Evolutionary conservation across 2,888 invertebrate species (phyloP).

Genomic region (Callyntrura guangdongensis): DNA sequence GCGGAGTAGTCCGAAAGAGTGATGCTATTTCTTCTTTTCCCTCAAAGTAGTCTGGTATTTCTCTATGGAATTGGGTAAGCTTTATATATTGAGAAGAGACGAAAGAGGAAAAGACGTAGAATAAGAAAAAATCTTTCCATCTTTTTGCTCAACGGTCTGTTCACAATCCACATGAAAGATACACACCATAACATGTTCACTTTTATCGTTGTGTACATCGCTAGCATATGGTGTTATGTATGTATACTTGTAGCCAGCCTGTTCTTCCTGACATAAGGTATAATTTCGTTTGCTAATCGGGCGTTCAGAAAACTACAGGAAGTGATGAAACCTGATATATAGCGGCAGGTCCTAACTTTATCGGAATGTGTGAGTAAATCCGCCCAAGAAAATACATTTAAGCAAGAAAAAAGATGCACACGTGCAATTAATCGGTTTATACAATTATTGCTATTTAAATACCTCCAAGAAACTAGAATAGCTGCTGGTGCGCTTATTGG

Average conservation of each 20-base stretch:
- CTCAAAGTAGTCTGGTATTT: constrained; percentile 2
- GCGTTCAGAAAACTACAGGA: not conserved
- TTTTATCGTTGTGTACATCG: not conserved
- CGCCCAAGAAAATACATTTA: not conserved
- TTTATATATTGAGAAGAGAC: constrained; percentile 24
- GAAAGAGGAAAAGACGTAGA: not conserved
- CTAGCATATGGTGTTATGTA: not conserved
- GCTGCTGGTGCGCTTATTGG: too few species aligned
- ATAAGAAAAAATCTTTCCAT: constrained; percentile 25
- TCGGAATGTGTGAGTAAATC: not conserved
- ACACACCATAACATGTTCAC: not conserved
- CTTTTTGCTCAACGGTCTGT: constrained; percentile 31
- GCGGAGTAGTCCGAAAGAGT: not conserved
- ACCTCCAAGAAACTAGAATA: too few species aligned
- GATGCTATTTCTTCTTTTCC: constrained; percentile 8
- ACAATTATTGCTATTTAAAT: not conserved
- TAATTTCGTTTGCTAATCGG: too few species aligned
- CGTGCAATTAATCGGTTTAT: constrained; percentile 11
- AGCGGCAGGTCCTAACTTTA: not conserved
- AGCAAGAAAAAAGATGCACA: not conserved
- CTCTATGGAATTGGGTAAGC: constrained; percentile 32
- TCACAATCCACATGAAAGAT: constrained; percentile 23
- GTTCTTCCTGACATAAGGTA: too few species aligned
- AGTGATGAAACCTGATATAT: not conserved
- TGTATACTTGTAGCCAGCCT: not conserved